Conservation (phyloP, 1,140 invertebrate species). For the Saccostrea glomerata region DNA sequence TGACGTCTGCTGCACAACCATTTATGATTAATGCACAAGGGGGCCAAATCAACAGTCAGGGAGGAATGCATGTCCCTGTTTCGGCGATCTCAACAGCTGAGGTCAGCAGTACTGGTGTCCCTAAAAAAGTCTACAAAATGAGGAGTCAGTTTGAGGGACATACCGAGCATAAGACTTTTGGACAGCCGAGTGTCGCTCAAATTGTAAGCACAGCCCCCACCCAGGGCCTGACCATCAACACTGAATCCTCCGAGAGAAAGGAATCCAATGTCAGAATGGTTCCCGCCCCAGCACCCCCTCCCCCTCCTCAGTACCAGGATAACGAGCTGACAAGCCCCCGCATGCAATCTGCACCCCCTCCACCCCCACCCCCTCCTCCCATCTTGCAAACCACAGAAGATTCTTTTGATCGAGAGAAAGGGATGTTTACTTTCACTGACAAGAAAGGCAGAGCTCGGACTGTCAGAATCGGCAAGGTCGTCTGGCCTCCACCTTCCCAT, state of each 20-base stretch:
- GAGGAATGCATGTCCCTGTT: background rate
- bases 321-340: constrained; percentile 46
- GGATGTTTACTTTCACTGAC: constrained; percentile 71
- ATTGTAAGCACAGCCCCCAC: background rate
- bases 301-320: constrained; percentile 58
- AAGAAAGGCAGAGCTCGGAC: constrained; percentile 92
- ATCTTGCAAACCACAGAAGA: constrained; percentile 90
- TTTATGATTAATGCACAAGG: background rate
- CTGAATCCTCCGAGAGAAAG: constrained; percentile 42
- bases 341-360: constrained; percentile 72
- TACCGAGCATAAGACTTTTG: constrained; percentile 55
- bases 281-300: constrained; percentile 53
- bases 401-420: constrained; percentile 81
- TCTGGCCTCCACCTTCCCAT: constrained; percentile 91
- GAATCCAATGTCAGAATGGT: constrained; percentile 53
- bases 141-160: constrained; percentile 58
- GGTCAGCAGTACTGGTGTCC: constrained; percentile 42
- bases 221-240: constrained; percentile 19
- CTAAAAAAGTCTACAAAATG: constrained; percentile 60
- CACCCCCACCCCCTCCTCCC: constrained; percentile 85
- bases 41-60: constrained; percentile 39
- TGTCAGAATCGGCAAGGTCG: constrained; percentile 96
- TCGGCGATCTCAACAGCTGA: constrained; percentile 40
- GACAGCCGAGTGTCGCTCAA: constrained; percentile 44
- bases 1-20: background rate